A percentile compares a stretch with the other conserved stretches of the same genome.
phyloP scores from a whole-genome alignment of 2,113 vertebrate species.

The Mastomys natalensis region DNA sequence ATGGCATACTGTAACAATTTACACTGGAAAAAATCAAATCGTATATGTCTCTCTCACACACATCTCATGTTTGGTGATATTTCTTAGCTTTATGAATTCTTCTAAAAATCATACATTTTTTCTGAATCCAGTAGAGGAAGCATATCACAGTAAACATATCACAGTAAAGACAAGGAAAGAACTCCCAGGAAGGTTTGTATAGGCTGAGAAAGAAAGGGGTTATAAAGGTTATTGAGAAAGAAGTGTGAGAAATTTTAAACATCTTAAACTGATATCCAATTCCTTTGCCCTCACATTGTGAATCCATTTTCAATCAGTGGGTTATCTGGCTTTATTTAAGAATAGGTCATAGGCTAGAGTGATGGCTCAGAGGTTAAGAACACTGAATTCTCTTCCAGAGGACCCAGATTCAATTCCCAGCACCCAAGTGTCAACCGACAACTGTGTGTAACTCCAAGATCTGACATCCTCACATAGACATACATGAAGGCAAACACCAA shows the following conservation, averaged over 20 bases:
- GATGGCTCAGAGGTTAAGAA: too few relatives aligned
- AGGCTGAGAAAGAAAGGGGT: neutral
- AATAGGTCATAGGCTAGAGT: neutral
- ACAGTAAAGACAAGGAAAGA: neutral
- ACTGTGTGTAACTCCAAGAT: too few relatives aligned
- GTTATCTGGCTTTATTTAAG: neutral
- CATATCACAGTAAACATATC: neutral
- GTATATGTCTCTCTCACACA: neutral
- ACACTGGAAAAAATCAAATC: neutral
- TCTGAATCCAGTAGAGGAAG: neutral
- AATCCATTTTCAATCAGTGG: neutral
- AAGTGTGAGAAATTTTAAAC: neutral
- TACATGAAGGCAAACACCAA: too few relatives aligned
- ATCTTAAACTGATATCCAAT: neutral
- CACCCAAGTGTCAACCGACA: too few relatives aligned
- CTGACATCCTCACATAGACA: too few relatives aligned
- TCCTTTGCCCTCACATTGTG: neutral
- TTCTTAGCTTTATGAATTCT: neutral
- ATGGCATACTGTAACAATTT: neutral
- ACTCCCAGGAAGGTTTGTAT: neutral
- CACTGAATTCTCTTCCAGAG: too few relatives aligned
- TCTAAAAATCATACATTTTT: neutral
- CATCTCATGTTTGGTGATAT: neutral
- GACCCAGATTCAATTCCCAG: too few relatives aligned
- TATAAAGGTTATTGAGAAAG: neutral